Conservation (phyloP, 1,140 invertebrate species). For the Papilio dardanus region DNA sequence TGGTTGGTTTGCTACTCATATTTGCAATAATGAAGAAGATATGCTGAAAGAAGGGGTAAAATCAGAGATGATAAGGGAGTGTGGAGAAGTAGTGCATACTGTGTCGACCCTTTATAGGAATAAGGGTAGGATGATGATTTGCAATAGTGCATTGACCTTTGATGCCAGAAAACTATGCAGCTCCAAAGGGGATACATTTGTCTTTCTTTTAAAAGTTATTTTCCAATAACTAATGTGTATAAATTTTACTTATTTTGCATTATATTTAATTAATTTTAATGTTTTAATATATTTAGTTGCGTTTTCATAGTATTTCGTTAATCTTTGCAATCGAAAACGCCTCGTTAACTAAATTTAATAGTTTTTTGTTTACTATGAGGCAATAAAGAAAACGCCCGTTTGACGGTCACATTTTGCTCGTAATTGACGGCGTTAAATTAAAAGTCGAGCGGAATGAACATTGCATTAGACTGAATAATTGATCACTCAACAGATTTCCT, state of each 20-base stretch:
- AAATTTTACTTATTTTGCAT: neutral
- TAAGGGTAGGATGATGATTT: neutral
- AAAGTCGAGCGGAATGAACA: conserved; percentile 21
- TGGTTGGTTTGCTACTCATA: too few relatives aligned
- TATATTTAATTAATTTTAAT: neutral
- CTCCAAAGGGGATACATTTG: too few relatives aligned
- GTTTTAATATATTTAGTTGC: neutral
- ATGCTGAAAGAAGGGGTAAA: too few relatives aligned
- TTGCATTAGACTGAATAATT: conserved; percentile 11
- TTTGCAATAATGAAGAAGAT: too few relatives aligned
- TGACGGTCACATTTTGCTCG: conserved; percentile 28
- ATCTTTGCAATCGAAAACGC: conserved; percentile 6
- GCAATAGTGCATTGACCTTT: neutral
- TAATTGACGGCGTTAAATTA: conserved; percentile 26
- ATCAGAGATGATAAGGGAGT: too few relatives aligned
- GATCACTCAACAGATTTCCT: conserved; percentile 10
- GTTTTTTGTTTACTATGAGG: conserved; percentile 18
- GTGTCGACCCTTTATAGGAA: too few relatives aligned
- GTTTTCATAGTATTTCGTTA: conserved; percentile 21
- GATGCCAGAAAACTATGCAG: too few relatives aligned
- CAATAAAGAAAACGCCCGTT: conserved; percentile 28
- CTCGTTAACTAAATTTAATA: conserved; percentile 21
- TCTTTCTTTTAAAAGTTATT: too few relatives aligned
- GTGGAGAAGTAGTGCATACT: too few relatives aligned
- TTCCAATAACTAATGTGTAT: neutral